phyloP scores from a whole-genome alignment of 2,113 vertebrate genomes.

The Siphamia tubifer region DNA sequence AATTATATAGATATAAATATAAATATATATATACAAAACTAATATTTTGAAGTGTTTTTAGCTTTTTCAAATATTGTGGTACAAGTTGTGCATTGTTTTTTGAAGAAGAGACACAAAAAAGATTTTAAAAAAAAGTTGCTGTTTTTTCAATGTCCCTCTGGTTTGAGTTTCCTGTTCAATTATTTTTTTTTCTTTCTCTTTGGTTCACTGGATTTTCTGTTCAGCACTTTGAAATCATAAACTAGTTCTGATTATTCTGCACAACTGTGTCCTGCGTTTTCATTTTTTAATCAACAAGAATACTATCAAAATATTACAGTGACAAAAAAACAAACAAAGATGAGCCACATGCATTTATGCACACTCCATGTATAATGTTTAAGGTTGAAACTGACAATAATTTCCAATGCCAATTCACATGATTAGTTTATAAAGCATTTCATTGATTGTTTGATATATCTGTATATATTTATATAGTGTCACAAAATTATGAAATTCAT shows the following conservation, averaged over 20 bases:
- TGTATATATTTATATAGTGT: too few relatives aligned
- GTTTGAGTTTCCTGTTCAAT: constrained; percentile 75
- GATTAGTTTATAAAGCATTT: too few relatives aligned
- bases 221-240: constrained; percentile 88
- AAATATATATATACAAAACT: constrained; percentile 80
- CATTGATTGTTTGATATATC: too few relatives aligned
- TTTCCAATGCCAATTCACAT: too few relatives aligned
- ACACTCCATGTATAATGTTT: too few relatives aligned
- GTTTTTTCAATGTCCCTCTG: constrained; percentile 79
- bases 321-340: constrained; percentile 7
- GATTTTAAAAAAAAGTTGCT: constrained; percentile 71
- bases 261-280: constrained; percentile 65
- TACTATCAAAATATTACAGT: background rate
- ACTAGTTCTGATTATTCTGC: constrained; percentile 82
- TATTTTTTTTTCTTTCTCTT: constrained; percentile 74
- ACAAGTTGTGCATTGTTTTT: constrained; percentile 84
- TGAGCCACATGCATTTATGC: too few relatives aligned
- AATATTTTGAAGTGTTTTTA: constrained; percentile 89
- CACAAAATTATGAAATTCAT: too few relatives aligned
- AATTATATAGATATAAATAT: constrained; percentile 81
- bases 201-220: constrained; percentile 86
- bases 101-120: constrained; percentile 75
- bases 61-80: constrained; percentile 88
- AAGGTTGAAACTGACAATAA: too few relatives aligned
- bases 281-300: constrained; percentile 19